These are phyloP conservation scores for Sinelater perroti DNA, from an alignment of 2,888 invertebrate species.

Conservation along the genomic window DNA sequence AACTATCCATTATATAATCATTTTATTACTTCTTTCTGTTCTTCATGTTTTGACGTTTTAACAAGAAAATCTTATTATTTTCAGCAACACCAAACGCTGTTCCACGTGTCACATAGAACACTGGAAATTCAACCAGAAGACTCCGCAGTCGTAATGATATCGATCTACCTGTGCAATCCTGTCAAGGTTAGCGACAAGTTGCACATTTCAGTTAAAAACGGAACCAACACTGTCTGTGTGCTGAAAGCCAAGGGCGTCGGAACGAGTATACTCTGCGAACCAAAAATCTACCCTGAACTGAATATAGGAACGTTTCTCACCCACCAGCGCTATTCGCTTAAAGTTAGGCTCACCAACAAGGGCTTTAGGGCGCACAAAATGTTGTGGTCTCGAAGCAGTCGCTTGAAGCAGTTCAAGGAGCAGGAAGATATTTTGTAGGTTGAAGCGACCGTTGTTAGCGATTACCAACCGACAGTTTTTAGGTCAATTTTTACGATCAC, in stretches of 20 bases:
- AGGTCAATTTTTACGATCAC: constrained; percentile 63
- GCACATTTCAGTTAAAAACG: constrained; percentile 55
- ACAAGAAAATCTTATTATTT: too few species aligned
- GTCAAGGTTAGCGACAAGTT: constrained; percentile 56
- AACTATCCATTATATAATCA: too few species aligned
- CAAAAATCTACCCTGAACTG: constrained; percentile 65
- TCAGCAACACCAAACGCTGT: constrained; percentile 63
- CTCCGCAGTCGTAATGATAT: constrained; percentile 49
- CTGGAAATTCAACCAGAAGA: constrained; percentile 53
- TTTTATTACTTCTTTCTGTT: too few species aligned
- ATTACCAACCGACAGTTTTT: too few species aligned
- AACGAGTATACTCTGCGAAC: constrained; percentile 71
- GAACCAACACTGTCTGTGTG: constrained; percentile 59
- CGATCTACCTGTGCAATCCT: constrained; percentile 54
- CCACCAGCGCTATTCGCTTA: constrained; percentile 60
- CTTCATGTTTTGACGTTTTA: too few species aligned
- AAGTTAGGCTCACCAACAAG: constrained; percentile 65
- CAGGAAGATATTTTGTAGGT: too few species aligned
- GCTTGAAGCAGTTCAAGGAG: constrained; percentile 47
- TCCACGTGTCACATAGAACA: constrained; percentile 51
- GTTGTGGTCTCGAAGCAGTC: constrained; percentile 60
- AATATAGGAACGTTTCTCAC: constrained; percentile 72
- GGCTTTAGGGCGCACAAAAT: constrained; percentile 65
- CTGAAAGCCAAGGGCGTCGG: constrained; percentile 71
- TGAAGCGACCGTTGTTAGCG: too few species aligned